These are phyloP conservation scores for Atta texana DNA, from an alignment of 1,140 invertebrate genomes.

Conservation along the genomic window DNA sequence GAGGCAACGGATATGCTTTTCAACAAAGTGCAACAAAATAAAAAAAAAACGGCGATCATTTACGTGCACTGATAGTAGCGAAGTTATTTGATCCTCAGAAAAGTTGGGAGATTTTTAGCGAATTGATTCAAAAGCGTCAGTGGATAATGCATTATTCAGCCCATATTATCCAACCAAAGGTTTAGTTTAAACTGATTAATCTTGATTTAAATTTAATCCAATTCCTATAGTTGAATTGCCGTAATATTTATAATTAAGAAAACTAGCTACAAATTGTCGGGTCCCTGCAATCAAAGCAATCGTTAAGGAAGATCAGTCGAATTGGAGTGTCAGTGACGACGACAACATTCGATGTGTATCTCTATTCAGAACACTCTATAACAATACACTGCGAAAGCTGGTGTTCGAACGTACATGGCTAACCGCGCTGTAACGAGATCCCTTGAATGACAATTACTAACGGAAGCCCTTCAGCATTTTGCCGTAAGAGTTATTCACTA, in stretches of 20 bases:
- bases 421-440: conserved; percentile 27
- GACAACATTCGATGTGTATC: background rate
- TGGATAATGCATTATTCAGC: background rate
- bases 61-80: background rate
- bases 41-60: background rate
- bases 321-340: background rate
- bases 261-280: background rate
- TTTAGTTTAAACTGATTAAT: background rate
- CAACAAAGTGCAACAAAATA: background rate
- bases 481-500: background rate
- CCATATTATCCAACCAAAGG: background rate
- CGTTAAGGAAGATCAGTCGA: background rate
- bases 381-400: conserved; percentile 44
- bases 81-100: conserved; percentile 10
- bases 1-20: background rate
- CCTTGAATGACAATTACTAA: conserved; percentile 52
- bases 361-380: background rate
- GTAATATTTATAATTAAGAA: background rate
- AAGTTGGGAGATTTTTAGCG: conserved; percentile 11
- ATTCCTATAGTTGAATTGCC: background rate
- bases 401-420: conserved; percentile 24
- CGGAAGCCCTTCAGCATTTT: conserved; percentile 26
- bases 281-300: background rate
- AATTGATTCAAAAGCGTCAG: background rate
- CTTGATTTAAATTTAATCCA: background rate